phyloP scores from a whole-genome alignment of 2,113 vertebrate genomes.

The Phycodurus eques region DNA sequence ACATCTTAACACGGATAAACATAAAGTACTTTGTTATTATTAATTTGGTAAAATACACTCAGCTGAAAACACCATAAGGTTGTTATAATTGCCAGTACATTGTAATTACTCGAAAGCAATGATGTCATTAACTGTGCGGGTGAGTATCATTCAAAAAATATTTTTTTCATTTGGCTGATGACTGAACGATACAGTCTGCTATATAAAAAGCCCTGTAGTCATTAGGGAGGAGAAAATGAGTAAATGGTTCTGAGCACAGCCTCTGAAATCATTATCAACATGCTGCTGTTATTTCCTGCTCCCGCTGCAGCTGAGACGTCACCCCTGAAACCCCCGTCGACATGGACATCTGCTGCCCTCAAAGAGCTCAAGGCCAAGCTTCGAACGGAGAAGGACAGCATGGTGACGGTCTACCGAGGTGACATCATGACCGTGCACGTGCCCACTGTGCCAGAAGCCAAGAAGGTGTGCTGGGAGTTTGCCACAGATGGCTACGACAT shows the following conservation, averaged over 20 bases:
- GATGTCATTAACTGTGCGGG: too few species aligned
- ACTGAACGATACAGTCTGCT: too few species aligned
- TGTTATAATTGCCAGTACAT: too few species aligned
- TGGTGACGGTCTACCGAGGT: conserved; percentile 90
- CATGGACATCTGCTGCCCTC: conserved; percentile 86
- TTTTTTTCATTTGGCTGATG: too few species aligned
- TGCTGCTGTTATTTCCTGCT: conserved; percentile 40
- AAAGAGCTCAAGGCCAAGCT: conserved; percentile 93
- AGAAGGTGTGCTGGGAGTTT: conserved; percentile 95
- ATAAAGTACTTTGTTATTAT: too few species aligned
- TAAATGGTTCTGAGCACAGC: background rate
- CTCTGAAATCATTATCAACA: background rate
- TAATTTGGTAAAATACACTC: too few species aligned
- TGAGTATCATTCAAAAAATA: too few species aligned
- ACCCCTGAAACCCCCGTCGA: conserved; percentile 80
- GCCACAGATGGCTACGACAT: conserved; percentile 96
- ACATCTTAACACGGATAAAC: too few species aligned
- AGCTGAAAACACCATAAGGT: too few species aligned
- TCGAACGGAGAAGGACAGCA: conserved; percentile 83
- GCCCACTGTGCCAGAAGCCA: conserved; percentile 89
- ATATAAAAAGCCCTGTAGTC: background rate
- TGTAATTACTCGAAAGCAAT: too few species aligned
- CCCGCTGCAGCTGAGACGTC: conserved; percentile 81
- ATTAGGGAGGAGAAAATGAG: background rate
- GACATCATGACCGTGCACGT: conserved; percentile 94